These are phyloP conservation scores for Callyntrura guangdongensis DNA, from an alignment of 2,888 invertebrate species.

Conservation along the genomic window DNA sequence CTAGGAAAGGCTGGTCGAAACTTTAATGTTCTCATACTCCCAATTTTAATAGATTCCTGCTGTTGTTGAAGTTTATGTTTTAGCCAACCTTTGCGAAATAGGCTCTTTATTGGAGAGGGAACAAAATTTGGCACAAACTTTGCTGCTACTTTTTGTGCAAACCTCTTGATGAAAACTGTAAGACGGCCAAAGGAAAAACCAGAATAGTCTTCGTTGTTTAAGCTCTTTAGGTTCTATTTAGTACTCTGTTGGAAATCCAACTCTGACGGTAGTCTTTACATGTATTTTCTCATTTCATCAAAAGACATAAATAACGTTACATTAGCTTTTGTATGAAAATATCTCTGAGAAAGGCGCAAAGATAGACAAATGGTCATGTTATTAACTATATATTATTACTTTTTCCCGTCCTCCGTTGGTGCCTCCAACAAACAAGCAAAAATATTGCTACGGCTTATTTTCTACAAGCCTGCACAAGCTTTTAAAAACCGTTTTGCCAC, in stretches of 20 bases:
- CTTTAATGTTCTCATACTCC: slow-evolving; percentile 64
- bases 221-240: background rate
- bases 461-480: background rate
- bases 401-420: background rate
- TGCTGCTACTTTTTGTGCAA: slow-evolving; percentile 35
- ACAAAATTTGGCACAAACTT: slow-evolving; percentile 61
- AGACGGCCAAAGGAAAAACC: slow-evolving; percentile 43
- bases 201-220: slow-evolving; percentile 8
- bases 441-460: background rate
- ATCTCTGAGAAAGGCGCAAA: background rate
- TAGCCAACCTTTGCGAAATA: slow-evolving; percentile 35
- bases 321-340: slow-evolving; percentile 20
- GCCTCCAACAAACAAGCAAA: slow-evolving; percentile 28
- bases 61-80: slow-evolving; percentile 9
- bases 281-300: background rate
- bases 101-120: background rate
- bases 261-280: background rate
- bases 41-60: background rate
- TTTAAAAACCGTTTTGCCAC: background rate
- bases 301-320: background rate
- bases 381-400: slow-evolving; percentile 3
- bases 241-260: slow-evolving; percentile 12
- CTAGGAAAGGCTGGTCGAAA: slow-evolving; percentile 61
- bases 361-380: background rate
- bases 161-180: slow-evolving; percentile 50